Conservation (phyloP, 1,140 invertebrate species). For the Hyphantria cunea region DNA sequence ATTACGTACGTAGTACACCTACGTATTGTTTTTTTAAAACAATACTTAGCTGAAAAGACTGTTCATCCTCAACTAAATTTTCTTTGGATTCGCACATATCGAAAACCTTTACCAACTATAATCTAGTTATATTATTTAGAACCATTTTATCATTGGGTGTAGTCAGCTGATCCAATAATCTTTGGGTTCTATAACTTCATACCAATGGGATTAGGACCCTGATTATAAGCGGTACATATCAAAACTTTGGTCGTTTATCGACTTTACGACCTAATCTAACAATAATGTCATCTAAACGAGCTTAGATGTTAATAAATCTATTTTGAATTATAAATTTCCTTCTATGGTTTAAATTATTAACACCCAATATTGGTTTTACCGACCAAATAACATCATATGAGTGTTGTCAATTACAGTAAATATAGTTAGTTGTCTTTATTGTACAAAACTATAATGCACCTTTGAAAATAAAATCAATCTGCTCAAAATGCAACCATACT, state of each 20-base stretch:
- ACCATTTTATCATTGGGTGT: not conserved
- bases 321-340: not conserved
- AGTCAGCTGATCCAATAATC: not conserved
- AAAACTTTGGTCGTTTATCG: constrained; percentile 12
- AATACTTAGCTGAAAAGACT: too few species aligned
- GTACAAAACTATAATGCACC: too few species aligned
- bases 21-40: too few species aligned
- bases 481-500: too few species aligned
- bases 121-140: not conserved
- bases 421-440: too few species aligned
- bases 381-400: too few species aligned
- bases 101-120: not conserved
- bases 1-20: too few species aligned
- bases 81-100: not conserved
- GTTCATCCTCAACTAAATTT: too few species aligned
- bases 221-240: constrained; percentile 21
- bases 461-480: too few species aligned
- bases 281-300: not conserved
- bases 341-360: too few species aligned
- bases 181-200: constrained; percentile 1
- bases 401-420: too few species aligned
- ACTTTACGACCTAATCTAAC: constrained; percentile 12
- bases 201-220: constrained; percentile 2
- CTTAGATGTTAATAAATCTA: not conserved
- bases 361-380: too few species aligned